Evolutionary conservation across 2,888 invertebrate species (phyloP).

Genomic region (Hemaris fuciformis): DNA sequence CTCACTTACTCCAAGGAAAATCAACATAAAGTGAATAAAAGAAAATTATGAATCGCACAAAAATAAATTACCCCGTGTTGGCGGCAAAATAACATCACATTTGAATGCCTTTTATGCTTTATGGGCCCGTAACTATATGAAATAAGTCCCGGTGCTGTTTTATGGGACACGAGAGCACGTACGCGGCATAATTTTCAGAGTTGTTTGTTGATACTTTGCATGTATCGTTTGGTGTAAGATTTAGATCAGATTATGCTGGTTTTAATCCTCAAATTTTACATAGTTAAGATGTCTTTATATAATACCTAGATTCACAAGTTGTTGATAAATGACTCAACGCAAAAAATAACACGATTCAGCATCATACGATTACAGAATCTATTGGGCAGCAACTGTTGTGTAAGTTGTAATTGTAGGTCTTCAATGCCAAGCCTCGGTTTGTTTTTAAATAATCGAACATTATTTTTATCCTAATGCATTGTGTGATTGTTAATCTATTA

Average conservation of each 20-base stretch:
- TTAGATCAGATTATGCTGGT: not conserved
- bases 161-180: conserved; percentile 77
- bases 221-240: not conserved
- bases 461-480: no score
- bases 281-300: no score
- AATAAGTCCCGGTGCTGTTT: conserved; percentile 71
- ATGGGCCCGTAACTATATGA: conserved; percentile 78
- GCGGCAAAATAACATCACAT: conserved; percentile 82
- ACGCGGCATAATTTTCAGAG: conserved; percentile 73
- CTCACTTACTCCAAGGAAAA: conserved; percentile 78
- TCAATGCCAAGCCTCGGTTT: no score
- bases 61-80: conserved; percentile 81
- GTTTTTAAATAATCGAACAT: no score
- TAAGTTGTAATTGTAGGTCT: no score
- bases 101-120: conserved; percentile 82
- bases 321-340: no score
- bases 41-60: conserved; percentile 81
- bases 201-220: conserved; percentile 53
- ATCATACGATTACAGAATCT: no score
- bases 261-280: no score
- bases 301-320: no score
- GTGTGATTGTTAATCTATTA: no score
- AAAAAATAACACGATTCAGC: no score
- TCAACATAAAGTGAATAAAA: conserved; percentile 83
- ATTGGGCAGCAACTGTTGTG: no score